Conservation (phyloP, 2,797 vertebrate species). For the Poecilia picta region DNA sequence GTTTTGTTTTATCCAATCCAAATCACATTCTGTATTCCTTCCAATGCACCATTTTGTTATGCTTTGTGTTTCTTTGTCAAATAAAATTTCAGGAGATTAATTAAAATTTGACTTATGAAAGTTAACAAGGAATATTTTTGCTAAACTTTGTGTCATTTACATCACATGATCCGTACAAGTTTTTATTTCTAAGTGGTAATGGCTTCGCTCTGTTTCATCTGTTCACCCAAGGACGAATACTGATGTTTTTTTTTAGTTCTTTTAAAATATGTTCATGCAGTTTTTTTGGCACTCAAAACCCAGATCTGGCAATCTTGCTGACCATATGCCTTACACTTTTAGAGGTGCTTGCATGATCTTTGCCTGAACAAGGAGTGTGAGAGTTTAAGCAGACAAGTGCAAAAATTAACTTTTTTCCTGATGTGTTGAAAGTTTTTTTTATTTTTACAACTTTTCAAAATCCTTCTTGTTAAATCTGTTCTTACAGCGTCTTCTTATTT, state of each 20-base stretch:
- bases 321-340: conserved; percentile 59
- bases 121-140: background rate
- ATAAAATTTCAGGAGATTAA: background rate
- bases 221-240: conserved; percentile 36
- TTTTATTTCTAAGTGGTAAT: conserved; percentile 27
- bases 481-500: background rate
- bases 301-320: conserved; percentile 66
- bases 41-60: background rate
- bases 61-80: background rate
- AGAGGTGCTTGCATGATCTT: conserved; percentile 55
- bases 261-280: conserved; percentile 41
- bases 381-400: background rate
- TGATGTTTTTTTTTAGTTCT: background rate
- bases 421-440: background rate
- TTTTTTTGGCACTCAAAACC: conserved; percentile 57
- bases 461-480: background rate
- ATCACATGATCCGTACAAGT: conserved; percentile 28
- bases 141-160: background rate
- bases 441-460: background rate
- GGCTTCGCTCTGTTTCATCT: conserved; percentile 23
- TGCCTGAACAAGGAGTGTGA: background rate
- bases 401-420: background rate
- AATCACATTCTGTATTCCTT: background rate
- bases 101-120: background rate
- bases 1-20: background rate